Conservation (phyloP, 1,140 invertebrate genomes). For the Drosophila ohnishii region DNA sequence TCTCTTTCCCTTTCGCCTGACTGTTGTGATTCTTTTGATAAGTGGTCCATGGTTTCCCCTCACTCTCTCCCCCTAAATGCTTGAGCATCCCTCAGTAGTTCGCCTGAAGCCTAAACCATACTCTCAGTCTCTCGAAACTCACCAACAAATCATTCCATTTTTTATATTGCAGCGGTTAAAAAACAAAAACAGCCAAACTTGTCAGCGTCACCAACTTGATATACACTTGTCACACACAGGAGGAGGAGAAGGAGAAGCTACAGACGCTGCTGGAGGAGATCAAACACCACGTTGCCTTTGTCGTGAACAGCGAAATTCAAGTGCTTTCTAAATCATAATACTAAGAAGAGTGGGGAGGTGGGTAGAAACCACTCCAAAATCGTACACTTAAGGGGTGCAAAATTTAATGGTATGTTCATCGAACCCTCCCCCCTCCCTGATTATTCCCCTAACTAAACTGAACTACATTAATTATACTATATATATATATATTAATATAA, state of each 20-base stretch:
- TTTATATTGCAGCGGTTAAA: conserved; percentile 24
- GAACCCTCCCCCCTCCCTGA: neutral
- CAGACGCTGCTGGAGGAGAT: conserved; percentile 17
- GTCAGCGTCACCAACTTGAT: conserved; percentile 14
- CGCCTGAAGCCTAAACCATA: conserved; percentile 5
- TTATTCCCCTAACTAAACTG: conserved; percentile 23
- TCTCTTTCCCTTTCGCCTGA: conserved; percentile 27
- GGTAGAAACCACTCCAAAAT: conserved; percentile 5
- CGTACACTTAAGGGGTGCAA: conserved; percentile 18
- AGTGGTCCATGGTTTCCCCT: conserved; percentile 7
- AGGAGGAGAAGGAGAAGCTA: neutral
- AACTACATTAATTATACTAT: conserved; percentile 58
- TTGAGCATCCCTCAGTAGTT: neutral
- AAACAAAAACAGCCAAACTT: conserved; percentile 9
- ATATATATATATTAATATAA: conserved; percentile 6
- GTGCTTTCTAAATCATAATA: conserved; percentile 62
- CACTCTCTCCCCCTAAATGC: neutral
- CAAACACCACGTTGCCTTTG: conserved; percentile 73
- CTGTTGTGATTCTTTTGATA: conserved; percentile 10
- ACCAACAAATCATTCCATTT: neutral
- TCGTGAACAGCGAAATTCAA: conserved; percentile 61
- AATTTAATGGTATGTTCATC: conserved; percentile 1
- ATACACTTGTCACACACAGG: conserved; percentile 4
- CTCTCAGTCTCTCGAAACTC: neutral
- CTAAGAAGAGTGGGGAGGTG: conserved; percentile 14